Evolutionary conservation across 2,888 invertebrate species (phyloP), one percentile per base, ranked within the genome.

Genomic region (Labia minor): DNA sequence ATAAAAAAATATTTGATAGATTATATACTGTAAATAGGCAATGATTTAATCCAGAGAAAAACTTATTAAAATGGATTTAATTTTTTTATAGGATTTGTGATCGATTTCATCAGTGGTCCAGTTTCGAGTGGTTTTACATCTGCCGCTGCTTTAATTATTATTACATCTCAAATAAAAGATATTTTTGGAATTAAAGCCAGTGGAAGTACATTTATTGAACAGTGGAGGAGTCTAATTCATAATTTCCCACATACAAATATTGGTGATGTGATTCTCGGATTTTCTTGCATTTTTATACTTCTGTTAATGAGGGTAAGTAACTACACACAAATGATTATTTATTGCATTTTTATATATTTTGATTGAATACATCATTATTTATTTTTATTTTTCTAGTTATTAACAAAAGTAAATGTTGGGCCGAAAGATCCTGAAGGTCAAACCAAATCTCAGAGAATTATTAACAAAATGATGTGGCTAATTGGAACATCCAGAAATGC

Each of bases 61-160:
- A n/a, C n/a, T n/a, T n/a, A n/a, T n/a, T n/a, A n/a, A n/a, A n/a
- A n/a, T n/a, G n/a, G n/a, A n/a, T n/a, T n/a, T n/a, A n/a, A n/a
- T 70, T 70, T 67, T 68, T 68, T 76, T 75, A 19, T 73, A 86
- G 86, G 93, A 66, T 92, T 93, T 76, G 81, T 94, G 69, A 87
- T 93, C 69, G 91, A 93, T 78, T 93, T 94, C 76, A 91, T 94
- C 33, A 92, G 92, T 1, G 91, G 91, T 0, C 92, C 93, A 0
- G 93, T 94, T 0, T 89, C 90, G 1, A 90, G 90, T 0, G 92
- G 92, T 14, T 94, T 94, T 77, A 93, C 93, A 1, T 92, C 92
- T 0, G 93, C 93, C 1, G 93, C 92, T 11, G 92, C 93, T 26
- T 81, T 94, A 65, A 90, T 93, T 74, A 94, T 94, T 72, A 86